phyloP scores from a whole-genome alignment of 2,888 invertebrate genomes.

The Congeria kusceri region DNA sequence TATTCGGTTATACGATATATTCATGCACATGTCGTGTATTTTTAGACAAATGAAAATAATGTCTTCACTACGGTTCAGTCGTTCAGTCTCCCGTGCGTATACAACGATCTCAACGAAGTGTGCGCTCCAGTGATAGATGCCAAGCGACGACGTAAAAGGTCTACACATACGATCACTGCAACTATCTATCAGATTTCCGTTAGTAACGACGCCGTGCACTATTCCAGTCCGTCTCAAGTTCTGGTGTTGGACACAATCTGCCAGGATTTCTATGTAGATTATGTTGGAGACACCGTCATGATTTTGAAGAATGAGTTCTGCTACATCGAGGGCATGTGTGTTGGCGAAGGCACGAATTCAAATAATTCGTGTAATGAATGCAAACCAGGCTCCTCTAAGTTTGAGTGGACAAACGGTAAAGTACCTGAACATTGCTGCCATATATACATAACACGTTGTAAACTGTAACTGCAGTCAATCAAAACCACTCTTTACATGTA shows the following conservation, averaged over 20 bases:
- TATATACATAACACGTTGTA: too few species aligned
- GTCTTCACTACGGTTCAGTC: background rate
- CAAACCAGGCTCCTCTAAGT: background rate
- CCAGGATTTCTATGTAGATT: background rate
- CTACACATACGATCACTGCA: background rate
- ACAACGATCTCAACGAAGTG: constrained; percentile 1
- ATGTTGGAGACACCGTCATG: constrained; percentile 5
- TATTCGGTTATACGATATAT: too few species aligned
- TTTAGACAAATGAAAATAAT: background rate
- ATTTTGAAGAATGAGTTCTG: constrained; percentile 26
- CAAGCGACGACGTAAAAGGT: background rate
- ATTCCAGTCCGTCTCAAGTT: background rate
- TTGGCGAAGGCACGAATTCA: background rate
- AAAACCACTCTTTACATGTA: too few species aligned
- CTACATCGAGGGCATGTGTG: constrained; percentile 26
- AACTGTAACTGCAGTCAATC: too few species aligned
- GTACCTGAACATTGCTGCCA: too few species aligned
- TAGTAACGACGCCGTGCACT: background rate
- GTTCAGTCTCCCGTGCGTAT: background rate
- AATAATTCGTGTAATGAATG: background rate
- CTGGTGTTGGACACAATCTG: background rate
- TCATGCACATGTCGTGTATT: too few species aligned
- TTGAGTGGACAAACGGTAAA: constrained; percentile 8
- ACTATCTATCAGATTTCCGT: background rate
- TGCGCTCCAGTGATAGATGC: background rate